phyloP scores from a whole-genome alignment of 2,888 invertebrate species.

The Therioaphis trifolii region DNA sequence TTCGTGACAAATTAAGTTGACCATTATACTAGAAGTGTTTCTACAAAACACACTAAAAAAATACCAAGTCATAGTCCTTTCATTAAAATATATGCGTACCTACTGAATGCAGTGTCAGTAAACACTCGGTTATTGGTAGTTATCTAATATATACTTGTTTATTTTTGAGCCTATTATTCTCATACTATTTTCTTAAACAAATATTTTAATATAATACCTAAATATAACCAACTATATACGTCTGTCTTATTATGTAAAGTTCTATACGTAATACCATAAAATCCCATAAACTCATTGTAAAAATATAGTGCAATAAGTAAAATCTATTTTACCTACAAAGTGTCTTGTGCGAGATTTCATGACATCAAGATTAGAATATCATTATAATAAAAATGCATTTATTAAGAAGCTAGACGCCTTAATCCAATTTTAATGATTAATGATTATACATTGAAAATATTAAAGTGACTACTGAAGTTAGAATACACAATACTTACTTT shows the following conservation, averaged over 20 bases:
- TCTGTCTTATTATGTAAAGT: too few species aligned
- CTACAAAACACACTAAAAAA: slow-evolving; percentile 19
- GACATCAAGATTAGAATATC: background rate
- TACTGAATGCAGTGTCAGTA: background rate
- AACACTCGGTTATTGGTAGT: background rate
- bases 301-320: too few species aligned
- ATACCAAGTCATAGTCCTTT: slow-evolving; percentile 20
- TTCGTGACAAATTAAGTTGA: slow-evolving; percentile 4
- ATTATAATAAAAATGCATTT: background rate
- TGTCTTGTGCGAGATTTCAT: background rate
- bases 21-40: slow-evolving; percentile 18
- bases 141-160: slow-evolving; percentile 37
- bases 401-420: background rate
- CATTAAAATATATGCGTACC: slow-evolving; percentile 8
- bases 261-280: background rate
- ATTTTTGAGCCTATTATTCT: slow-evolving; percentile 7
- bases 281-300: background rate
- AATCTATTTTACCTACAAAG: too few species aligned
- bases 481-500: slow-evolving; percentile 21
- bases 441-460: slow-evolving; percentile 27
- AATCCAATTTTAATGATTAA: slow-evolving; percentile 20
- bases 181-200: background rate
- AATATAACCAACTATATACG: background rate
- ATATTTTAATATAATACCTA: background rate
- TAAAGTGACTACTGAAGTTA: slow-evolving; percentile 13